These are phyloP conservation scores for Leptopilina syphax DNA, from an alignment of 2,888 invertebrate species.

Conservation along the genomic window DNA sequence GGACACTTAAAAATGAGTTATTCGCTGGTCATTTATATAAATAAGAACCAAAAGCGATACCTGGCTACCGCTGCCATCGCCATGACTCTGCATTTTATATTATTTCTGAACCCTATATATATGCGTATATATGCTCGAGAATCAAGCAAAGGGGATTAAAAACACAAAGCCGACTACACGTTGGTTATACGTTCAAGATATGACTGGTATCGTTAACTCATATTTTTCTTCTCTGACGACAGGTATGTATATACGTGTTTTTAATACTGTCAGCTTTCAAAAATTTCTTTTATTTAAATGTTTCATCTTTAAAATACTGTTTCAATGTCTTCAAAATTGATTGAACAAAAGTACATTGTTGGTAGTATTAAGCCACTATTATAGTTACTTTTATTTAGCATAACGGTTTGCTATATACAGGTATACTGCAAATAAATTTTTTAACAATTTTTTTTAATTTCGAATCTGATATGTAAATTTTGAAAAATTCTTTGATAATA, in stretches of 20 bases:
- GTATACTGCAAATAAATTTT: too few relatives aligned
- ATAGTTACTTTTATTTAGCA: too few relatives aligned
- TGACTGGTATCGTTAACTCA: conserved; percentile 69
- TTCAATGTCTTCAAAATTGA: not conserved
- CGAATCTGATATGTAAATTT: too few relatives aligned
- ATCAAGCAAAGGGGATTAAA: conserved; percentile 58
- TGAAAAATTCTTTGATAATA: too few relatives aligned
- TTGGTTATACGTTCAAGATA: conserved; percentile 50
- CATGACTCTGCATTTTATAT: conserved; percentile 74
- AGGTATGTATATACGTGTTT: conserved; percentile 63
- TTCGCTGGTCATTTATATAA: conserved; percentile 77
- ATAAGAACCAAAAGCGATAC: conserved; percentile 76
- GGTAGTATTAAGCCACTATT: too few relatives aligned
- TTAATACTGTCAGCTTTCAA: conserved; percentile 63
- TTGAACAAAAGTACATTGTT: too few relatives aligned
- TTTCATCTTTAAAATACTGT: not conserved
- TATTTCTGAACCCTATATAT: conserved; percentile 62
- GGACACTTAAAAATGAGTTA: conserved; percentile 62
- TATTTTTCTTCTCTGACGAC: conserved; percentile 68
- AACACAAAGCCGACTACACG: conserved; percentile 57
- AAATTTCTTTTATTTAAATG: conserved; percentile 39
- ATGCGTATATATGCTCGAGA: conserved; percentile 51
- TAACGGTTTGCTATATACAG: too few relatives aligned
- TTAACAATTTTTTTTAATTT: too few relatives aligned
- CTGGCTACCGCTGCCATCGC: conserved; percentile 70